Percentiles rank a stretch among this genome's conserved stretches.
Evolutionary conservation across 2,113 vertebrate genomes (phyloP).

Genomic region (Catharus fuscescens): DNA sequence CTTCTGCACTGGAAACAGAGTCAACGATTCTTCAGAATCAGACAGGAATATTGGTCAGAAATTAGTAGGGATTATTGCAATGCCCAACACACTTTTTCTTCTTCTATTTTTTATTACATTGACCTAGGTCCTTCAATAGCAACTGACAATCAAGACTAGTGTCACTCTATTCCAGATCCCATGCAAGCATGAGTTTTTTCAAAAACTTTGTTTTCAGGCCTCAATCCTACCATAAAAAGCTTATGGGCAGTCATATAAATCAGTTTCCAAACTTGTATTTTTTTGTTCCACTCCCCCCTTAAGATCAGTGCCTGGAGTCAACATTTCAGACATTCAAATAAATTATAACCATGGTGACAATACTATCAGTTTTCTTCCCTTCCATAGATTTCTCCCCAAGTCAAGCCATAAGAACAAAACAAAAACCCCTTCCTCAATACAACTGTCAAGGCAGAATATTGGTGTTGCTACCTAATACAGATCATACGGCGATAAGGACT

Average conservation of each 20-base stretch:
- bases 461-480: background rate
- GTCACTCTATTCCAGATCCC: background rate
- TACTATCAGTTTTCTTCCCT: background rate
- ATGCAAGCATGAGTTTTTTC: rapidly evolving
- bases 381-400: background rate
- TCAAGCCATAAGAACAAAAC: background rate
- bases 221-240: background rate
- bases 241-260: background rate
- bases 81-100: background rate
- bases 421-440: background rate
- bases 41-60: background rate
- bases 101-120: background rate
- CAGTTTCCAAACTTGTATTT: background rate
- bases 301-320: background rate
- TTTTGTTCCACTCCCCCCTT: background rate
- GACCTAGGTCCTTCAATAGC: background rate
- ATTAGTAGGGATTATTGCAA: background rate
- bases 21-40: background rate
- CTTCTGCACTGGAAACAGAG: background rate
- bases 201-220: background rate
- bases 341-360: background rate
- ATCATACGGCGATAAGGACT: background rate
- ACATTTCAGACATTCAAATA: background rate
- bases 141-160: background rate
- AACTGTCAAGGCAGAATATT: background rate